Percentiles rank a stretch among this genome's conserved stretches.
Evolutionary conservation across 2,797 vertebrate genomes (phyloP).

Genomic region (Gallirallus australis): DNA sequence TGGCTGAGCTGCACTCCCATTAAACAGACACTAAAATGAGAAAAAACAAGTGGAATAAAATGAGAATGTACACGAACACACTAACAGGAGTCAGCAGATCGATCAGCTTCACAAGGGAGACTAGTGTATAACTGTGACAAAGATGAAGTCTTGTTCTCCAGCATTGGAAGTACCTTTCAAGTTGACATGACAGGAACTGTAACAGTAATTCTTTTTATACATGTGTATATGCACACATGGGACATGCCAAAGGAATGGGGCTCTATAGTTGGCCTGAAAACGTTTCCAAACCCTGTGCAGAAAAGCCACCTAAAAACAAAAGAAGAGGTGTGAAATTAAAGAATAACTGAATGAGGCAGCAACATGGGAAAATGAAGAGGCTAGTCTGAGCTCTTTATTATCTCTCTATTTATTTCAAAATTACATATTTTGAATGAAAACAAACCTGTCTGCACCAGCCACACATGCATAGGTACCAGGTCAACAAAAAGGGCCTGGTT

Average conservation of each 20-base stretch:
- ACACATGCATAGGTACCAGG: rapidly evolving
- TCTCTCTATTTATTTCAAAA: not conserved
- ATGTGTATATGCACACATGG: not conserved
- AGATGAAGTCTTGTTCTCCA: not conserved
- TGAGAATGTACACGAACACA: not conserved
- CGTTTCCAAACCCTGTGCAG: not conserved
- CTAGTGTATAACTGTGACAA: not conserved
- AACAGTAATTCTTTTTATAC: not conserved
- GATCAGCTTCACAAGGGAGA: constrained; percentile 5
- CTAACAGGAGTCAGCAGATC: not conserved
- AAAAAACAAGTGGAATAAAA: constrained; percentile 9
- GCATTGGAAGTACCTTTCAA: constrained; percentile 29
- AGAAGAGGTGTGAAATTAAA: not conserved
- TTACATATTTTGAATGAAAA: not conserved
- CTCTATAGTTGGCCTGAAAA: not conserved
- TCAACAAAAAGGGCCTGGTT: not conserved
- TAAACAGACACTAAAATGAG: not conserved
- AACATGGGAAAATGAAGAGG: not conserved
- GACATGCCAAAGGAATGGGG: not conserved
- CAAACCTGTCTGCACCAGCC: not conserved
- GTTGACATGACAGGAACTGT: not conserved
- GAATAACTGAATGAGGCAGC: not conserved
- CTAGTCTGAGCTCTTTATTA: not conserved
- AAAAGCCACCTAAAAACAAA: not conserved
- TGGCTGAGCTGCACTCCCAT: not conserved